These are phyloP conservation scores for Ophioninae sp. DNA, from an alignment of 2,888 invertebrate genomes.

Conservation along the genomic window DNA sequence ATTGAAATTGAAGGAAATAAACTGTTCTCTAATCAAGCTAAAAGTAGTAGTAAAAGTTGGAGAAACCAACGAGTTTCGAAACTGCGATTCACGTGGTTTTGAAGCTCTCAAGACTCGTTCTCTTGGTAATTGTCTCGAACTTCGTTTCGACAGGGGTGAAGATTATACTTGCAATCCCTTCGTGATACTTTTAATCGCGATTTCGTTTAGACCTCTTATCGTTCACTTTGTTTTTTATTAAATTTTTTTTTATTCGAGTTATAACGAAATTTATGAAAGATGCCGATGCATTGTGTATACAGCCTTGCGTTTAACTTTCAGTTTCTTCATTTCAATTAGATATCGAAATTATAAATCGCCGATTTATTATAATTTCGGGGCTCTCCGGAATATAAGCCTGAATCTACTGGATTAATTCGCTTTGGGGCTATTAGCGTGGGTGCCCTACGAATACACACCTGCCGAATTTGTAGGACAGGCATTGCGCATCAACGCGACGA, in stretches of 20 bases:
- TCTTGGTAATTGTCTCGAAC: neutral
- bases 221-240: conserved; percentile 3
- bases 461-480: conserved; percentile 61
- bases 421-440: conserved; percentile 70
- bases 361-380: conserved; percentile 49
- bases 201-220: neutral
- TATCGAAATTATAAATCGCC: neutral
- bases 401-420: conserved; percentile 54
- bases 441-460: conserved; percentile 71
- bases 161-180: neutral
- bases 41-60: conserved; percentile 23
- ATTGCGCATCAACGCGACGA: conserved; percentile 47
- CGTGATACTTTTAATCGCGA: neutral
- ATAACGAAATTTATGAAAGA: too few relatives aligned
- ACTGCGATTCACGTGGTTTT: conserved; percentile 2
- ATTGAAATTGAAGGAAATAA: conserved; percentile 53
- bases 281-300: too few relatives aligned
- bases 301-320: neutral
- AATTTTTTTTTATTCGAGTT: neutral
- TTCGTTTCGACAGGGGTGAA: neutral
- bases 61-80: conserved; percentile 6
- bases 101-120: neutral
- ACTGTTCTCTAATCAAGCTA: conserved; percentile 7
- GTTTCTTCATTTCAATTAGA: neutral
- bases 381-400: conserved; percentile 53